Evolutionary conservation across 2,888 invertebrate species (phyloP).

Genomic region (Lochmaea crataegi): DNA sequence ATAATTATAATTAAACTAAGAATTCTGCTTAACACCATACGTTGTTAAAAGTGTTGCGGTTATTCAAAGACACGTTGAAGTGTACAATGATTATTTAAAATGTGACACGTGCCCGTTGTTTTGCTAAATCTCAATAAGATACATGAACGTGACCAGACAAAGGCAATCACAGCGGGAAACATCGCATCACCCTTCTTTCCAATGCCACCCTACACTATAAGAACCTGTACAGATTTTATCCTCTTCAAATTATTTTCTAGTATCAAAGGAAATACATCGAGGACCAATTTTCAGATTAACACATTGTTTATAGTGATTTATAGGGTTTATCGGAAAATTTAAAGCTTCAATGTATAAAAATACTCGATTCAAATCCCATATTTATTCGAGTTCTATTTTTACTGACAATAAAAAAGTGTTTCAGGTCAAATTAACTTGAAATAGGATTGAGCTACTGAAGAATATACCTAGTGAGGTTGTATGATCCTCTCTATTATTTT

Average conservation of each 20-base stretch:
- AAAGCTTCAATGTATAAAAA: too few relatives aligned
- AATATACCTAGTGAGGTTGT: too few relatives aligned
- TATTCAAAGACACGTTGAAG: conserved; percentile 43
- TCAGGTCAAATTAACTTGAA: too few relatives aligned
- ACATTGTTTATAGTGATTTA: background rate
- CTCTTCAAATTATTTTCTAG: conserved; percentile 16
- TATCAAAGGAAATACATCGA: conserved; percentile 14
- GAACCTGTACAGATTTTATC: conserved; percentile 26
- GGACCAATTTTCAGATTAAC: conserved; percentile 1
- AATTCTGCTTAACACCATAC: background rate
- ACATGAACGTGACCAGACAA: conserved; percentile 53
- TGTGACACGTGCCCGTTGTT: conserved; percentile 61
- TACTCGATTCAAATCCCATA: too few relatives aligned
- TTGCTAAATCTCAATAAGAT: conserved; percentile 43
- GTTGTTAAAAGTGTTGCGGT: background rate
- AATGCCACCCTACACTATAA: conserved; percentile 36
- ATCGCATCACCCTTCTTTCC: conserved; percentile 43
- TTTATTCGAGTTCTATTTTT: too few relatives aligned
- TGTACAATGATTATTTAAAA: conserved; percentile 62
- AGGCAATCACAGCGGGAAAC: conserved; percentile 52
- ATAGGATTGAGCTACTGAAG: too few relatives aligned
- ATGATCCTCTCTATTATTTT: too few relatives aligned
- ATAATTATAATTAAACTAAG: too few relatives aligned
- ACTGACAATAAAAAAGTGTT: too few relatives aligned
- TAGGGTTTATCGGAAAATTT: background rate